Evolutionary conservation across 23 tunicate genomes (phyloP), one percentile per base, ranked within the genome.

Genomic region (Aplidium turbinatum): DNA sequence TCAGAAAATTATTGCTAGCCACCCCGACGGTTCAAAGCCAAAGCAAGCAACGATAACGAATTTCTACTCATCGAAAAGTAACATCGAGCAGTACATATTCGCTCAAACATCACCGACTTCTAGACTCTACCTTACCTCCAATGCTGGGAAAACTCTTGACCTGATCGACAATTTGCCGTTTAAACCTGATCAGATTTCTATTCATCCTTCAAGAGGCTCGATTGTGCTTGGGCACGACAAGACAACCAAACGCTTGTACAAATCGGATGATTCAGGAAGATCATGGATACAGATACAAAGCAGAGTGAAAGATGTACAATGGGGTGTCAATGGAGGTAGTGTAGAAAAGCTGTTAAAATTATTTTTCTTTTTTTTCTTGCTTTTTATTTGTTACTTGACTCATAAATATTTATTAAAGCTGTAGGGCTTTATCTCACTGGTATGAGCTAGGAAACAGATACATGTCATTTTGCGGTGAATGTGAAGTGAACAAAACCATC

Each of bases 251-350:
- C 30, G 64, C 6, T 47, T 87, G 24, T 87, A 77, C 58, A 47
- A 55, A 53, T 87, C 94, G 0, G 57, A 57, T n/a, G 86, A 87
- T 73, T 87, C 73, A 56, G 94, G 94, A 13, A n/a, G 27, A 5
- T 33, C 86, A 4, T 87, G 94, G 94, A 38, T 11, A 19, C 46
- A n/a, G 28, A 79, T 87, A 23, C 94, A 87, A 56, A 32, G 0
- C 31, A 40, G 62, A 1, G 81, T 87, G 33, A 75, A 73, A 34
- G 51, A 80, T 1, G 63, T 39, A 19, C 50, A 79, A 26, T 87
- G 85, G 85, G 86, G 86, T 16, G n/a, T n/a, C n/a, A n/a, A n/a
- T n/a, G n/a, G n/a, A n/a, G n/a, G n/a, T n/a, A n/a, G n/a, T n/a
- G n/a, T n/a, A n/a, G n/a, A n/a, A n/a, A n/a, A n/a, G n/a, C n/a